Evolutionary conservation across 2,113 vertebrate genomes (phyloP).

Genomic region (Proterorhinus semilunaris): DNA sequence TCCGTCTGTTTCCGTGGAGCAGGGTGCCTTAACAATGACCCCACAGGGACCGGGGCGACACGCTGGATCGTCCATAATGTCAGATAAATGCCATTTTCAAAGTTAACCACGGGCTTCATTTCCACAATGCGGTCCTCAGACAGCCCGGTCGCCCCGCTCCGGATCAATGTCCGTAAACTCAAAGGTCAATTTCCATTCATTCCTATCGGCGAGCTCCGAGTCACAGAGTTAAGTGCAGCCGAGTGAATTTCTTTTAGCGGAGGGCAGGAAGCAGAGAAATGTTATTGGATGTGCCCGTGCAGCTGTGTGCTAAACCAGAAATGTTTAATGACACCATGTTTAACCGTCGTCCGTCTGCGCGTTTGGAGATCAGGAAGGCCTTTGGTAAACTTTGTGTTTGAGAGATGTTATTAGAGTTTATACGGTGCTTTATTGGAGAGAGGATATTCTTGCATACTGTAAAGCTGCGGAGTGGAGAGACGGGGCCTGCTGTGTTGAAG

Average conservation of each 20-base stretch:
- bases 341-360: not conserved
- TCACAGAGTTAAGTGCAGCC: conserved; percentile 23
- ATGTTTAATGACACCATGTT: conserved; percentile 44
- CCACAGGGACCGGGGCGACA: not conserved
- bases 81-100: conserved; percentile 9
- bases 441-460: conserved; percentile 18
- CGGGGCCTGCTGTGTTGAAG: conserved; percentile 25
- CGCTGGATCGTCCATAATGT: not conserved
- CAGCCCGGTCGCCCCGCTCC: conserved; percentile 7
- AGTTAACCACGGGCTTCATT: conserved; percentile 27
- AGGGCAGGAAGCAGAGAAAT: conserved; percentile 8
- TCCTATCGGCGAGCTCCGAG: conserved; percentile 36
- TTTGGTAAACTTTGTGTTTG: conserved; percentile 21
- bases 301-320: conserved; percentile 37
- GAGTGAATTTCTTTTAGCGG: conserved; percentile 26
- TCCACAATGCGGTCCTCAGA: conserved; percentile 26
- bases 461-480: conserved; percentile 16
- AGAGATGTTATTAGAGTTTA: conserved; percentile 31
- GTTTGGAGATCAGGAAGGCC: conserved; percentile 6
- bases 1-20: not conserved
- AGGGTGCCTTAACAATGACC: not conserved
- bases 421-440: conserved; percentile 31
- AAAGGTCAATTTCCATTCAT: conserved; percentile 51
- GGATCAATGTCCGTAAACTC: conserved; percentile 33
- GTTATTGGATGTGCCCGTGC: conserved; percentile 15